Percentiles rank a stretch among this genome's conserved stretches.
Conservation (phyloP, 2,888 invertebrate genomes). For the Auanema sp. region DNA sequence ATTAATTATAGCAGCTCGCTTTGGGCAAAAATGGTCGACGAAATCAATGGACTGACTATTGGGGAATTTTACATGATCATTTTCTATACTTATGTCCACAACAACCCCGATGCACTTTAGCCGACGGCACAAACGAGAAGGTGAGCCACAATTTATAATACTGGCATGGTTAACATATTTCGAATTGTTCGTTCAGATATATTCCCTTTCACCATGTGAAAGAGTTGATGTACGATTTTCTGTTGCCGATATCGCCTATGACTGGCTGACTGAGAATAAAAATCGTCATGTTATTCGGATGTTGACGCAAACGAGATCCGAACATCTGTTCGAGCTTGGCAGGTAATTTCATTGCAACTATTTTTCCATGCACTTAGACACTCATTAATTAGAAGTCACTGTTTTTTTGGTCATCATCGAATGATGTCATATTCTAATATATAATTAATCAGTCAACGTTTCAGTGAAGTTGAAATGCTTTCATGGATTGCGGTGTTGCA, state of each 20-base stretch:
- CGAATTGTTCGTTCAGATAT: constrained; percentile 18
- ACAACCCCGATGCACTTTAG: constrained; percentile 23
- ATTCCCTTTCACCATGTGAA: constrained; percentile 25
- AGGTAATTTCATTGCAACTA: constrained; percentile 17
- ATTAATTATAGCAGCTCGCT: constrained; percentile 24
- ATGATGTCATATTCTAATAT: background rate
- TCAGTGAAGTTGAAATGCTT: constrained; percentile 43
- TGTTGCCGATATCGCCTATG: constrained; percentile 49
- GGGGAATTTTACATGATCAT: constrained; percentile 32
- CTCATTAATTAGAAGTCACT: background rate
- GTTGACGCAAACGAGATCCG: constrained; percentile 33
- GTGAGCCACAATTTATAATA: background rate
- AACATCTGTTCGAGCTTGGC: constrained; percentile 41
- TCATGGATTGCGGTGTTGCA: constrained; percentile 45
- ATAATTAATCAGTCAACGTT: background rate
- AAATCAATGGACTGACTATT: constrained; percentile 43
- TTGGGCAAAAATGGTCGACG: constrained; percentile 38
- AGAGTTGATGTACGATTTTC: constrained; percentile 41
- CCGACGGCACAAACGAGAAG: constrained; percentile 22
- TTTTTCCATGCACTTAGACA: background rate
- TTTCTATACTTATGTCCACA: constrained; percentile 42
- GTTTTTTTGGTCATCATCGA: background rate
- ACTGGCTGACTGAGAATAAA: constrained; percentile 33
- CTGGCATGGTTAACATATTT: too few relatives aligned
- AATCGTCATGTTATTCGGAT: constrained; percentile 41